Conservation (phyloP, 1,140 invertebrate species). For the Micrasema longulum region DNA sequence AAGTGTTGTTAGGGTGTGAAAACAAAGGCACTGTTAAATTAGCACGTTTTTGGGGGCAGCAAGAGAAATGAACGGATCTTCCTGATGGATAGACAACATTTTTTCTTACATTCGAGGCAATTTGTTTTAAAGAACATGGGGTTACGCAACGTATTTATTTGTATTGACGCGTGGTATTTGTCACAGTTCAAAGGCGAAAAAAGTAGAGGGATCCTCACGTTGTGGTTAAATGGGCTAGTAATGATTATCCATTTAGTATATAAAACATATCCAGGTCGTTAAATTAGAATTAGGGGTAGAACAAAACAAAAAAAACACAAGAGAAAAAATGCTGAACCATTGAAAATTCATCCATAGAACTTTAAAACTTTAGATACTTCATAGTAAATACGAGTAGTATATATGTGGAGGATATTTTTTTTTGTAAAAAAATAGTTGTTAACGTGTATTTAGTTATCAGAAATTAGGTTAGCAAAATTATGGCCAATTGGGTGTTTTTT, state of each 20-base stretch:
- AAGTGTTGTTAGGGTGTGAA: slow-evolving; percentile 34
- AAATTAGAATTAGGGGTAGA: no score
- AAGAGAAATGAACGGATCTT: slow-evolving; percentile 54
- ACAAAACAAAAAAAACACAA: no score
- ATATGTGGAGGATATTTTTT: no score
- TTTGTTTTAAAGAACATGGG: slow-evolving; percentile 43
- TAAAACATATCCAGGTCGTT: no score
- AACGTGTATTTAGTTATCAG: no score
- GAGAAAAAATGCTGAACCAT: no score
- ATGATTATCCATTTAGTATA: slow-evolving; percentile 4
- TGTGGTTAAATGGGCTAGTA: background rate
- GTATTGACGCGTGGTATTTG: slow-evolving; percentile 50
- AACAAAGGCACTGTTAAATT: slow-evolving; percentile 50
- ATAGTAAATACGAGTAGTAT: no score
- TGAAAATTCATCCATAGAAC: no score
- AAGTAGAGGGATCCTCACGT: background rate
- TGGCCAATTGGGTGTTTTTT: no score
- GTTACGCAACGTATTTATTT: slow-evolving; percentile 53
- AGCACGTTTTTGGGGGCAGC: slow-evolving; percentile 48
- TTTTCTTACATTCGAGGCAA: slow-evolving; percentile 45
- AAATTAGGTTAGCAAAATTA: no score
- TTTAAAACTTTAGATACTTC: no score
- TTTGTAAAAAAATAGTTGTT: no score
- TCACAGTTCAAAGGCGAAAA: slow-evolving; percentile 41
- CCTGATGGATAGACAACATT: slow-evolving; percentile 50